Base-by-base conservation (phyloP, 1,140 invertebrate species). In the Ylistrum balloti region DNA sequence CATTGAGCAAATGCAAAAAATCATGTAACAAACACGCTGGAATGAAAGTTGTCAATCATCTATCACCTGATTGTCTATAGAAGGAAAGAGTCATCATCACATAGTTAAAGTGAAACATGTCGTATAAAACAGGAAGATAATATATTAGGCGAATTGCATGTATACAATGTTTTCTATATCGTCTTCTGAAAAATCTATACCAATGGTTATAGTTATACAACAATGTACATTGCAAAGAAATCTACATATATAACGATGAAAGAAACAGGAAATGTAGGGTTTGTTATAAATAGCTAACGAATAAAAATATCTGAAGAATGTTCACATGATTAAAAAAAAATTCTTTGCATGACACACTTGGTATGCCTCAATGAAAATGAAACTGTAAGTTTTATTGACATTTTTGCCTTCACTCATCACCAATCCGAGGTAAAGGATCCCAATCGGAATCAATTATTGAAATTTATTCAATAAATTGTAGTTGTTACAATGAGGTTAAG, bases 1-100 rank as follows among this genome's bases (percentile, higher is more conserved):
- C 56, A 74, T 74, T 74, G 56, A 74, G 56, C 56, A 74, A 74
- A 74, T 74, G 56, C 56, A 74, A 74, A 74, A 74, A 74, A 74
- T 28, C 56, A 28, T 74, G n/a, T 74, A 74, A 74, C 56, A 74
- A 74, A 74, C n/a, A 74, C 45, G 45, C 56, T 74, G n/a, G 56
- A 56, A 74, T 74, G 56, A 38, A 38, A 74, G 56, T 74, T 11
- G 9, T 74, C 56, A 74, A 2, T 74, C n/a, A n/a, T n/a, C 56
- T 74, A 74, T 74, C 56, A 74, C n/a, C 56, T 74, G 56, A 74
- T 74, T 74, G 56, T 74, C 56, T 74, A 74, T 74, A 74, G 56
- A 74, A 74, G 28, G 56, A 74, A 74, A 74, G 56, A 74, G 22
- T 28, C 56, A 17, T 74, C 22, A 74, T 74, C 56, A 74, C 56